Conservation (phyloP, 2,113 vertebrate species). For the Leucoraja erinaceus region DNA sequence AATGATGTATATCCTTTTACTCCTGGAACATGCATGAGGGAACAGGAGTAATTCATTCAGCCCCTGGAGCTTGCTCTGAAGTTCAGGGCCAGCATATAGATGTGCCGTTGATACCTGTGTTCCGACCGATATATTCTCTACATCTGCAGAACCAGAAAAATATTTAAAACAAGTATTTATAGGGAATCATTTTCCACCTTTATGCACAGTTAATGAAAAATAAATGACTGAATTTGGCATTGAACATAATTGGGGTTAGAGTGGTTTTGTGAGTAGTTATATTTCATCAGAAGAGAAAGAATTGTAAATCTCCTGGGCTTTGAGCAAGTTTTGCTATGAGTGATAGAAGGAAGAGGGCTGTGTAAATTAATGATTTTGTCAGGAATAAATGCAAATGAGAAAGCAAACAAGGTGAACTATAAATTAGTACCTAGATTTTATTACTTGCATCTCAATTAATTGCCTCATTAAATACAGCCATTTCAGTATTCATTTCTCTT, state of each 20-base stretch:
- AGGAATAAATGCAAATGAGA: conserved; percentile 22
- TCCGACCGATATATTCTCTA: neutral
- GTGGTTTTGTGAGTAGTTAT: neutral
- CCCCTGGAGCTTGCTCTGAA: neutral
- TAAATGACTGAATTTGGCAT: neutral
- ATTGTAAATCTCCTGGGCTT: conserved; percentile 17
- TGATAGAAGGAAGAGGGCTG: neutral
- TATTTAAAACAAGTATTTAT: neutral
- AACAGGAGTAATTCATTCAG: neutral
- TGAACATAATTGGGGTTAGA: neutral
- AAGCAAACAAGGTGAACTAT: conserved; percentile 1
- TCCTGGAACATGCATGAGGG: neutral
- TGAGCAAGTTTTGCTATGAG: no score
- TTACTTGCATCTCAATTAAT: conserved; percentile 35
- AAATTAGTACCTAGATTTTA: neutral
- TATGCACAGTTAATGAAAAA: neutral
- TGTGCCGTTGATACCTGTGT: neutral
- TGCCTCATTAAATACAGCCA: neutral
- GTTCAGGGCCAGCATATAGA: neutral
- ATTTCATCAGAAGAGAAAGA: neutral
- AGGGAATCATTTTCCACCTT: neutral
- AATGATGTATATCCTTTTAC: neutral
- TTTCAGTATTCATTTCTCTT: conserved; percentile 3
- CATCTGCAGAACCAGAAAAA: neutral
- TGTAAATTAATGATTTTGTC: conserved; percentile 25